These are phyloP conservation scores for Drosophila azteca DNA, from an alignment of 1,140 invertebrate genomes.

Conservation along the genomic window DNA sequence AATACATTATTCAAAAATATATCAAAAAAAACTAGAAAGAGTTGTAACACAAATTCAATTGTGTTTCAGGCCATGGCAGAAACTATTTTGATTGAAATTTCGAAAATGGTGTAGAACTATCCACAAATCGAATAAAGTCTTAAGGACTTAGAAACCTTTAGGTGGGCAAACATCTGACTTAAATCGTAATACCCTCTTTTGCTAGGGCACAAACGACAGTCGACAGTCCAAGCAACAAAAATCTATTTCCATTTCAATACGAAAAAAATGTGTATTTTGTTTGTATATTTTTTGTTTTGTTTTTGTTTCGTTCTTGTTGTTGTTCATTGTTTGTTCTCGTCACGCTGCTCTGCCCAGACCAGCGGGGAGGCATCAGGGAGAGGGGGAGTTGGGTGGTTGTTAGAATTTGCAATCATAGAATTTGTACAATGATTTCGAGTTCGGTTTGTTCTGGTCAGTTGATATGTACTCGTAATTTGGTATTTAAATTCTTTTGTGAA, in stretches of 20 bases:
- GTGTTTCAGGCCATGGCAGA: too few relatives aligned
- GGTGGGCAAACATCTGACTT: too few relatives aligned
- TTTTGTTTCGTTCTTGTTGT: slow-evolving; percentile 14
- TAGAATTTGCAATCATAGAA: slow-evolving; percentile 46
- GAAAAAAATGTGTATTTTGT: slow-evolving; percentile 44
- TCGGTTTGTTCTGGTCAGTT: slow-evolving; percentile 47
- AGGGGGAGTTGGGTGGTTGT: slow-evolving; percentile 16
- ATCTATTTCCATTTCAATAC: slow-evolving; percentile 79
- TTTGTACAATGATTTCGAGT: slow-evolving; percentile 26
- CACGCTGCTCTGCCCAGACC: slow-evolving; percentile 71
- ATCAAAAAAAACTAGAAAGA: too few relatives aligned
- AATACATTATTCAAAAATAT: too few relatives aligned
- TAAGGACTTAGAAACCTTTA: too few relatives aligned
- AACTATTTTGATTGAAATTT: too few relatives aligned
- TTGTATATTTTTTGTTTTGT: slow-evolving; percentile 16
- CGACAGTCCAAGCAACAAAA: slow-evolving; percentile 22
- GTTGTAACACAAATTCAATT: too few relatives aligned
- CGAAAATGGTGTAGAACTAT: too few relatives aligned
- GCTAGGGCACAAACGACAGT: too few relatives aligned
- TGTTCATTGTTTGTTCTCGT: slow-evolving; percentile 70
- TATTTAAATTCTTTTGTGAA: slow-evolving; percentile 52
- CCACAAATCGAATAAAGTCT: too few relatives aligned
- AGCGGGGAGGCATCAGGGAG: not conserved
- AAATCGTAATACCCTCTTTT: too few relatives aligned
- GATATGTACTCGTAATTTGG: slow-evolving; percentile 39